Conservation (phyloP, 2,797 vertebrate species). For the Chromis chromis region DNA sequence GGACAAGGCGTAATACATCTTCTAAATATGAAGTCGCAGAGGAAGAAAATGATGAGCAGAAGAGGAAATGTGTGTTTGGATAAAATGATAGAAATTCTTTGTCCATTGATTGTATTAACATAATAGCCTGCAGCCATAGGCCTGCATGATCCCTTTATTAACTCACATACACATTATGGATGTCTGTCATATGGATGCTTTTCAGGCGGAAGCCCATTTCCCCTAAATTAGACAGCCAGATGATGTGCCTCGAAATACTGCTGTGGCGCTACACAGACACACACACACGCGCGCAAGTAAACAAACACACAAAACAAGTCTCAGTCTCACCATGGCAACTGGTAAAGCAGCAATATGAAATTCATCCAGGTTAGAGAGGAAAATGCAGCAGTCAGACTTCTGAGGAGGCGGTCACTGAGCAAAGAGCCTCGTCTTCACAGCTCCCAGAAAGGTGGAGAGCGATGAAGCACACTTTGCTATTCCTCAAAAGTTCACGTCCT, state of each 20-base stretch:
- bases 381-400: constrained; percentile 20
- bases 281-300: constrained; percentile 19
- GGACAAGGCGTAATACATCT: constrained; percentile 49
- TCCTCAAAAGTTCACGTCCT: constrained; percentile 16
- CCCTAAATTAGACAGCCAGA: constrained; percentile 63
- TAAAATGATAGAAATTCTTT: constrained; percentile 62
- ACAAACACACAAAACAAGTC: constrained; percentile 52
- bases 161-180: constrained; percentile 40
- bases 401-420: constrained; percentile 25
- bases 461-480: neutral
- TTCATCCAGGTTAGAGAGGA: constrained; percentile 33
- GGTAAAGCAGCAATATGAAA: constrained; percentile 59
- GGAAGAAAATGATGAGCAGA: constrained; percentile 39
- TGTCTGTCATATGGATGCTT: constrained; percentile 55
- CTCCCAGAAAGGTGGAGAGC: neutral
- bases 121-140: constrained; percentile 69
- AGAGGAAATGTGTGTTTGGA: constrained; percentile 58
- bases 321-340: constrained; percentile 70
- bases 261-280: constrained; percentile 17
- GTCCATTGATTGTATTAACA: constrained; percentile 73
- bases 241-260: constrained; percentile 53
- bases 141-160: constrained; percentile 61
- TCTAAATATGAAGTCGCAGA: constrained; percentile 17
- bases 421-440: neutral
- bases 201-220: constrained; percentile 65